Conservation (phyloP, 2,888 invertebrate genomes). For the Pilophorus perplexus region DNA sequence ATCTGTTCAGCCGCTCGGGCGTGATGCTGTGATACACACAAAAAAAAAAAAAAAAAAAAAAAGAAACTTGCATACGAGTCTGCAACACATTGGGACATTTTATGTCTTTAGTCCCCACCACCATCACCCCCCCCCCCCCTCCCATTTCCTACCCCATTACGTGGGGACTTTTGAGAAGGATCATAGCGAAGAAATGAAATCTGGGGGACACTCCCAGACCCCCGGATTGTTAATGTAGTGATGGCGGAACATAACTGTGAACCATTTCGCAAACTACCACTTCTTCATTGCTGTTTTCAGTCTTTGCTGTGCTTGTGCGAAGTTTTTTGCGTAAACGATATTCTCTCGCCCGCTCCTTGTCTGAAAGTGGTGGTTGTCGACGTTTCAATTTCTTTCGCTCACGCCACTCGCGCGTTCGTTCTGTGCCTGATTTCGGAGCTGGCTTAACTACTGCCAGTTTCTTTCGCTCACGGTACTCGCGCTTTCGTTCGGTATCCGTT, state of each 20-base stretch:
- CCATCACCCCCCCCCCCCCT: no score
- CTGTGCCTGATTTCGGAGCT: background rate
- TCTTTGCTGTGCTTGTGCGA: background rate
- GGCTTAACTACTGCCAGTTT: background rate
- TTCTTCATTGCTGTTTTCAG: background rate
- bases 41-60: no score
- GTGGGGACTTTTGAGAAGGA: no score
- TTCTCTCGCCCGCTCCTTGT: constrained; percentile 1
- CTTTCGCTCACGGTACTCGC: background rate
- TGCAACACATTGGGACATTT: no score
- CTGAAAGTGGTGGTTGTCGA: constrained; percentile 5
- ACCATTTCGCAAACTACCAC: background rate
- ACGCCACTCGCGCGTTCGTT: background rate
- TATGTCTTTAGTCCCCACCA: no score
- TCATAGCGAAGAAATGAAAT: no score
- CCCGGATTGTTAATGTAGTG: no score
- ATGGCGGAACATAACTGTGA: background rate
- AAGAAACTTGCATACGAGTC: no score
- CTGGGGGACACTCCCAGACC: no score
- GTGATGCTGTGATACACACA: no score
- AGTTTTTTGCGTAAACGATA: constrained; percentile 4
- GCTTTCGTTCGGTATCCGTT: background rate
- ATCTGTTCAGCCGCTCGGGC: no score
- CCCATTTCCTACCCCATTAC: no score
- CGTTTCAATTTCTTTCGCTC: constrained; percentile 1